Conservation (phyloP, 2,888 invertebrate genomes). For the Caenorhabditis angaria region DNA sequence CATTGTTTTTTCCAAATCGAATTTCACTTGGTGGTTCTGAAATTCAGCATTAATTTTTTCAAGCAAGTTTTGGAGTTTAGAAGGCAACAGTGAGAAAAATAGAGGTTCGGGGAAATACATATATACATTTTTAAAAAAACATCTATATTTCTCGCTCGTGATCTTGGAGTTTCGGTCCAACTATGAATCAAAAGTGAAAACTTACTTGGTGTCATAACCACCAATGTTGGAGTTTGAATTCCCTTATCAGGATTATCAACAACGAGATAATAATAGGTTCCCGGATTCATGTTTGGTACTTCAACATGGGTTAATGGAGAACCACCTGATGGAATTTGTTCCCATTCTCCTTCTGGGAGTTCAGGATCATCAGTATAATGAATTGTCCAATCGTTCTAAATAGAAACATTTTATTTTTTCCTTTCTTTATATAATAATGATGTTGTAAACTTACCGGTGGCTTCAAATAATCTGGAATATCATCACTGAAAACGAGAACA, state of each 20-base stretch:
- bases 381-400: slow-evolving; percentile 65
- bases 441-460: slow-evolving; percentile 44
- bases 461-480: slow-evolving; percentile 64
- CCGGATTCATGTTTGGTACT: slow-evolving; percentile 62
- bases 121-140: too few species aligned
- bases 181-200: neutral
- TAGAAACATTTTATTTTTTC: too few species aligned
- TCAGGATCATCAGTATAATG: slow-evolving; percentile 66
- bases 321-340: slow-evolving; percentile 57
- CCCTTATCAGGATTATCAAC: slow-evolving; percentile 67
- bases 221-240: slow-evolving; percentile 64
- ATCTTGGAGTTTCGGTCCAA: too few species aligned
- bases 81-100: too few species aligned
- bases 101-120: too few species aligned
- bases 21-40: slow-evolving; percentile 67
- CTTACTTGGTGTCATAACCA: slow-evolving; percentile 68
- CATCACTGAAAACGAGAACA: slow-evolving; percentile 63
- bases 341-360: slow-evolving; percentile 62
- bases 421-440: too few species aligned
- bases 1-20: slow-evolving; percentile 68
- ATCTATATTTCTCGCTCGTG: too few species aligned
- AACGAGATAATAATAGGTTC: slow-evolving; percentile 63
- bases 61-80: too few species aligned
- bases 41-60: slow-evolving; percentile 19
- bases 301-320: slow-evolving; percentile 56